Conservation (phyloP, 2,113 vertebrate species). For the Podarcis cretensis region DNA sequence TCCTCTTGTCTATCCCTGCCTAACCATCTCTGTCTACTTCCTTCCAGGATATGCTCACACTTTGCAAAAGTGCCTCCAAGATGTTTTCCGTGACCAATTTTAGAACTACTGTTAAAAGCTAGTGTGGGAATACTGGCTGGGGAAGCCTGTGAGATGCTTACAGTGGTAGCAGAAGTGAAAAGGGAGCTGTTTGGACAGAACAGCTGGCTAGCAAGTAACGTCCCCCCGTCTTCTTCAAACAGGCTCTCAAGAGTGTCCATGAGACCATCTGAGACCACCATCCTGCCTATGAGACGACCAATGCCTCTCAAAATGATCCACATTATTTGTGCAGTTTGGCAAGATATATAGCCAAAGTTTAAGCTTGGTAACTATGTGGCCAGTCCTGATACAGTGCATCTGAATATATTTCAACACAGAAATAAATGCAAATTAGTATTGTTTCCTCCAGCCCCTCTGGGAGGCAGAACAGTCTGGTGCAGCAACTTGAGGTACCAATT, state of each 20-base stretch:
- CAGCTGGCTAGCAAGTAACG: no score
- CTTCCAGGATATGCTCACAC: neutral
- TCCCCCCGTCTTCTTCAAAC: neutral
- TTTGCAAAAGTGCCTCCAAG: neutral
- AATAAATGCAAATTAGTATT: conserved; percentile 25
- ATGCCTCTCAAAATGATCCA: no score
- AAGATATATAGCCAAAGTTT: neutral
- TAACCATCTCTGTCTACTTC: neutral
- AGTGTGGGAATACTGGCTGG: neutral
- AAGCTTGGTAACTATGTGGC: neutral
- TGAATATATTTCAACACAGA: neutral
- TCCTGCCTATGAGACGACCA: neutral
- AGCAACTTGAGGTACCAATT: neutral
- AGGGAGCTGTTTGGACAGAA: neutral
- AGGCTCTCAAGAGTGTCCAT: neutral
- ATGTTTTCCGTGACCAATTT: neutral
- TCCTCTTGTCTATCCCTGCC: neutral
- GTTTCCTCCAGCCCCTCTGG: neutral
- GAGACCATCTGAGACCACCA: neutral
- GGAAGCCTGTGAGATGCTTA: neutral
- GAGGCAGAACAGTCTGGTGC: neutral
- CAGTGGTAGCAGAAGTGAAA: neutral
- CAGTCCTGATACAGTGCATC: neutral
- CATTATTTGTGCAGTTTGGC: neutral
- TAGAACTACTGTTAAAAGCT: neutral